phyloP scores from a whole-genome alignment of 2,797 vertebrate species.

The Lacerta viridis region DNA sequence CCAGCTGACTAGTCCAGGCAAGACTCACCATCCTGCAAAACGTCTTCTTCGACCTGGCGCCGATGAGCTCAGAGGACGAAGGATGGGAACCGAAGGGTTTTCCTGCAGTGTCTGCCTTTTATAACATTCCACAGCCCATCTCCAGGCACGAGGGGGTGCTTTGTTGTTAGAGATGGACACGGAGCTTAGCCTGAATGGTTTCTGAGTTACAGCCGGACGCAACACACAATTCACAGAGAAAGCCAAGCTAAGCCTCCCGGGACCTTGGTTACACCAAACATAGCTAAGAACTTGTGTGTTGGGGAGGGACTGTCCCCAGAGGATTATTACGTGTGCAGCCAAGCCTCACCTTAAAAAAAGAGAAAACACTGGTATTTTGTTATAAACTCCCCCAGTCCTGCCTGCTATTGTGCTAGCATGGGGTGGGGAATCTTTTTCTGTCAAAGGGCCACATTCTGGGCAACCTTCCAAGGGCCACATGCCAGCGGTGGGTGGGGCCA shows the following conservation, averaged over 20 bases:
- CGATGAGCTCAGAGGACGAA: constrained; percentile 16
- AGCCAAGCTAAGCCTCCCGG: not conserved
- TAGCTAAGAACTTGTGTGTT: not conserved
- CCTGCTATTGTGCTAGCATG: not conserved
- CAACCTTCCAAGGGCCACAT: too few relatives aligned
- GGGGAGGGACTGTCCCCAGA: not conserved
- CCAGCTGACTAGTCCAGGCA: not conserved
- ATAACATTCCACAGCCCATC: constrained; percentile 19
- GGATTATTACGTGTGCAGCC: not conserved
- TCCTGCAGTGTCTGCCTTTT: not conserved
- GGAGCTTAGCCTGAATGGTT: constrained; percentile 21
- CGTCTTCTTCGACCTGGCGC: constrained; percentile 5
- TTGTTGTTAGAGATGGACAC: constrained; percentile 50
- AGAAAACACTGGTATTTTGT: not conserved
- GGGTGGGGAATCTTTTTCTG: too few relatives aligned
- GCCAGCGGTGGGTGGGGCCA: too few relatives aligned
- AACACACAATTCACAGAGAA: constrained; percentile 21
- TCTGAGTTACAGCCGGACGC: constrained; percentile 26
- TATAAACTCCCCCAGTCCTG: not conserved
- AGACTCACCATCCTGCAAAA: constrained; percentile 43
- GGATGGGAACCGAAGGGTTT: not conserved
- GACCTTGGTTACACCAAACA: constrained; percentile 45
- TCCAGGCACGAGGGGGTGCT: constrained; percentile 1
- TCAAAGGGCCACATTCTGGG: too few relatives aligned
- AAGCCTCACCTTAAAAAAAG: not conserved